A percentile compares a stretch with the other conserved stretches of the same genome.
Evolutionary conservation across 2,888 invertebrate species (phyloP).

Genomic region (Cinara cedri): DNA sequence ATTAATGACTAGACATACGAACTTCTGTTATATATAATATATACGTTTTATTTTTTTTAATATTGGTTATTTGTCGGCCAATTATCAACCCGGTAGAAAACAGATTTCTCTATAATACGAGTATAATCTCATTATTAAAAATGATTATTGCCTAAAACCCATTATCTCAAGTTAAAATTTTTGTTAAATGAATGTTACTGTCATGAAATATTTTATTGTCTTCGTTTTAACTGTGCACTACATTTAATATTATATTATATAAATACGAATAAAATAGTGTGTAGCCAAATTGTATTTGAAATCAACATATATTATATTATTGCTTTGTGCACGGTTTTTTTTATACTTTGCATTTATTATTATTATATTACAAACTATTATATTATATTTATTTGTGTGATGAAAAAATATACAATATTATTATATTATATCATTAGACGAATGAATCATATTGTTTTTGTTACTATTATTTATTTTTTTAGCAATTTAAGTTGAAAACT

Average conservation of each 20-base stretch:
- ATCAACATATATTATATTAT: conserved; percentile 4
- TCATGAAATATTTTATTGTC: conserved; percentile 22
- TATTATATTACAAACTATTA: conserved; percentile 29
- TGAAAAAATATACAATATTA: conserved; percentile 6
- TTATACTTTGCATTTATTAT: conserved; percentile 37
- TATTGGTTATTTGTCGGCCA: not conserved
- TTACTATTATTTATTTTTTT: too few species aligned
- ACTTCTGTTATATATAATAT: not conserved
- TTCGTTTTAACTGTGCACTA: conserved; percentile 6
- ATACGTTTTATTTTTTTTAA: not conserved
- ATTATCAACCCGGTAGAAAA: not conserved
- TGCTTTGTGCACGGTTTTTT: conserved; percentile 41
- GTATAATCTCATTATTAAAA: conserved; percentile 13
- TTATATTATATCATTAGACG: conserved; percentile 1
- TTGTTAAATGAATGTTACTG: conserved; percentile 10
- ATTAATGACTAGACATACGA: too few species aligned
- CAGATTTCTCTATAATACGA: not conserved
- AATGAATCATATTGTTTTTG: too few species aligned
- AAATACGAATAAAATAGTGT: too few species aligned
- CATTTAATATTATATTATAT: conserved; percentile 4
- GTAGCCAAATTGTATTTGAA: conserved; percentile 36
- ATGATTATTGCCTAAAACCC: not conserved
- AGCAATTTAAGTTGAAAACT: too few species aligned
- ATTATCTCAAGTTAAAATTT: too few species aligned
- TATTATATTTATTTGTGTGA: not conserved